phyloP scores from a whole-genome alignment of 2,113 vertebrate species.

The Grallaria varia region DNA sequence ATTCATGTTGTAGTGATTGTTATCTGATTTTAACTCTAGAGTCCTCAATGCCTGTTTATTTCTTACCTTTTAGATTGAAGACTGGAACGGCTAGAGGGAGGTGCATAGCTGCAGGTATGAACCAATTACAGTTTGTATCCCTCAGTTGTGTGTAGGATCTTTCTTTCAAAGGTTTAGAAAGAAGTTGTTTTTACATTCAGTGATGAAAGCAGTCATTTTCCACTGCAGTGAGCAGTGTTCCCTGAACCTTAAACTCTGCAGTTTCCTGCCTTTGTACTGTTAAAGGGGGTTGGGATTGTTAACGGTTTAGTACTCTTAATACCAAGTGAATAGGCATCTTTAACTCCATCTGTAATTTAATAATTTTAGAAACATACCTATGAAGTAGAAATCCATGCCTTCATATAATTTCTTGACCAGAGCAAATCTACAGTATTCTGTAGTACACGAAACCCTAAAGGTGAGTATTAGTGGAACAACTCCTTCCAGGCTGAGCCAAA shows the following conservation, averaged over 20 bases:
- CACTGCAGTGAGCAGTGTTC: neutral
- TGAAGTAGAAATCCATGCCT: neutral
- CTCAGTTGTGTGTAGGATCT: neutral
- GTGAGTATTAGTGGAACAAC: neutral
- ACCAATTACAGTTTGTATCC: neutral
- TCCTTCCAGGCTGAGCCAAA: neutral
- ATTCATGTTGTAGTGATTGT: neutral
- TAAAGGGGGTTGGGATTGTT: neutral
- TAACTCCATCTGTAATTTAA: neutral
- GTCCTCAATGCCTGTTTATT: constrained; percentile 15
- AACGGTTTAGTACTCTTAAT: neutral
- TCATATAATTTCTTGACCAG: neutral
- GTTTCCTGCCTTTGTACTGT: constrained; percentile 27
- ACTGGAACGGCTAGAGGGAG: constrained; percentile 51
- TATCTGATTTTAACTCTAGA: neutral
- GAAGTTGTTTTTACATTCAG: neutral
- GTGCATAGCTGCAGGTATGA: constrained; percentile 65
- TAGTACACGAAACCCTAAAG: neutral
- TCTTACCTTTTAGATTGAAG: constrained; percentile 71
- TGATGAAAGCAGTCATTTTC: neutral
- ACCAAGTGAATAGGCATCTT: neutral
- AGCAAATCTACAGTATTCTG: neutral
- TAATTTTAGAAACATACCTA: neutral
- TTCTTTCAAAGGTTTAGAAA: neutral
- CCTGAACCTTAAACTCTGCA: neutral